These are phyloP conservation scores for Pelagia noctiluca DNA, from an alignment of 30 jellyfish, hydroid and myxozoan genomes.

Conservation along the genomic window DNA sequence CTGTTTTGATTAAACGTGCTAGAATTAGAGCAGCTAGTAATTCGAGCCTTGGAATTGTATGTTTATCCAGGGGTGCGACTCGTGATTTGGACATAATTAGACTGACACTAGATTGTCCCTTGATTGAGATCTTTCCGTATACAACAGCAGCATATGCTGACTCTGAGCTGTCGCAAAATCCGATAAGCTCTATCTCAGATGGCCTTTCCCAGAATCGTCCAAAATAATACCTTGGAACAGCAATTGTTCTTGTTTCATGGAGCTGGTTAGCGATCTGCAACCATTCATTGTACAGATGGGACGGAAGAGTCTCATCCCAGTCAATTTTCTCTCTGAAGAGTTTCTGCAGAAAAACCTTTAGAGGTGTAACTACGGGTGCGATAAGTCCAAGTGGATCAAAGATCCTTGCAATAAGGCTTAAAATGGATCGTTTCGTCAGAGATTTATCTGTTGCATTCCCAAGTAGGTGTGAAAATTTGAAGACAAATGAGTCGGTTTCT, in stretches of 20 bases:
- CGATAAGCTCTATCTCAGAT: conserved; percentile 22
- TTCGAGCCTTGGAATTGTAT: conserved; percentile 60
- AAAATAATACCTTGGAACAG: conserved; percentile 8
- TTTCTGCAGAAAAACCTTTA: conserved; percentile 19
- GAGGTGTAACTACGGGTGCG: conserved; percentile 27
- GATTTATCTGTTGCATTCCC: background rate
- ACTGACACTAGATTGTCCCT: background rate
- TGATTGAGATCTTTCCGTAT: background rate
- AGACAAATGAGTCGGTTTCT: conserved; percentile 5
- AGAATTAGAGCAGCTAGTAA: conserved; percentile 17
- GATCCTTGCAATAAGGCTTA: conserved; percentile 17
- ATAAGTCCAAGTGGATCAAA: conserved; percentile 62
- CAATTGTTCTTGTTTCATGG: background rate
- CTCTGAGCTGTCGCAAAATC: conserved; percentile 58
- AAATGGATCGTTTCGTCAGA: conserved; percentile 20
- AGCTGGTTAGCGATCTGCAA: background rate
- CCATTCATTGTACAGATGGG: conserved; percentile 6
- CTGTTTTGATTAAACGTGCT: conserved; percentile 22
- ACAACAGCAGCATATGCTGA: conserved; percentile 51
- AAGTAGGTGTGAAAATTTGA: conserved; percentile 9
- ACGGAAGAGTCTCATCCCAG: conserved; percentile 15
- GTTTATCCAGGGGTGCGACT: conserved; percentile 41
- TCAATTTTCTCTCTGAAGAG: conserved; percentile 4
- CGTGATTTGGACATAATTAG: conserved; percentile 51
- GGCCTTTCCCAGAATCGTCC: conserved; percentile 22